Evolutionary conservation across 2,113 vertebrate genomes (phyloP).

Genomic region (Caranx ignobilis): DNA sequence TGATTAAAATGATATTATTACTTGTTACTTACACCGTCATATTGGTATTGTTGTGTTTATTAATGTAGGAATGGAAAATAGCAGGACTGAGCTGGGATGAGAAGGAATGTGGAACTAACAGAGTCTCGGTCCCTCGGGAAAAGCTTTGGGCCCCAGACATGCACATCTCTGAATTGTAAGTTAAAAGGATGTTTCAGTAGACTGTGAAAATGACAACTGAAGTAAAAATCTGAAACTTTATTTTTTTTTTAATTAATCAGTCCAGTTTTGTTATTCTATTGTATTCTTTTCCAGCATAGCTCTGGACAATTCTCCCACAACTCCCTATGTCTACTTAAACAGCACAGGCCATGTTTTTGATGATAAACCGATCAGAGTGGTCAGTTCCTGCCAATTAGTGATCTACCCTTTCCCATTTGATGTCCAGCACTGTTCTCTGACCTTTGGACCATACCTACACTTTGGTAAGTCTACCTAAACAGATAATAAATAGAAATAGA

Average conservation of each 20-base stretch:
- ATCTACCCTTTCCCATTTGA: slow-evolving; percentile 73
- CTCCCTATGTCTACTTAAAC: slow-evolving; percentile 54
- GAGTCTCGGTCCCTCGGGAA: slow-evolving; percentile 53
- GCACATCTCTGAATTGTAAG: slow-evolving; percentile 59
- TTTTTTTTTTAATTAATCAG: not conserved
- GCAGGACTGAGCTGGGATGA: slow-evolving; percentile 64
- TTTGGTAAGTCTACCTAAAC: slow-evolving; percentile 32
- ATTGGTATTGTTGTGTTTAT: slow-evolving; percentile 6
- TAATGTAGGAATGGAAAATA: slow-evolving; percentile 63
- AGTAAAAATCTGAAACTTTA: not conserved
- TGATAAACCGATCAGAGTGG: slow-evolving; percentile 31
- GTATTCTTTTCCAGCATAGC: slow-evolving; percentile 39
- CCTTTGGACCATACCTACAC: slow-evolving; percentile 64
- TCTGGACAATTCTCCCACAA: slow-evolving; percentile 22
- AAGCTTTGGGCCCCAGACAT: slow-evolving; percentile 67
- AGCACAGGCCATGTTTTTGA: slow-evolving; percentile 57
- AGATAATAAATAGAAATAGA: too few relatives aligned
- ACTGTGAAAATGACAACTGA: not conserved
- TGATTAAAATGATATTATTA: too few relatives aligned
- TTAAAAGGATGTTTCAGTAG: not conserved
- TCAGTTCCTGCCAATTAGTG: slow-evolving; percentile 59
- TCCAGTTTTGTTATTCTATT: not conserved
- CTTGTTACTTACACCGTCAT: too few relatives aligned
- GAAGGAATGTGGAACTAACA: slow-evolving; percentile 46
- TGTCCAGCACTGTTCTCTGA: slow-evolving; percentile 65